Evolutionary conservation across 2,888 invertebrate species (phyloP).

Genomic region (Hydroisotoma schaefferi): DNA sequence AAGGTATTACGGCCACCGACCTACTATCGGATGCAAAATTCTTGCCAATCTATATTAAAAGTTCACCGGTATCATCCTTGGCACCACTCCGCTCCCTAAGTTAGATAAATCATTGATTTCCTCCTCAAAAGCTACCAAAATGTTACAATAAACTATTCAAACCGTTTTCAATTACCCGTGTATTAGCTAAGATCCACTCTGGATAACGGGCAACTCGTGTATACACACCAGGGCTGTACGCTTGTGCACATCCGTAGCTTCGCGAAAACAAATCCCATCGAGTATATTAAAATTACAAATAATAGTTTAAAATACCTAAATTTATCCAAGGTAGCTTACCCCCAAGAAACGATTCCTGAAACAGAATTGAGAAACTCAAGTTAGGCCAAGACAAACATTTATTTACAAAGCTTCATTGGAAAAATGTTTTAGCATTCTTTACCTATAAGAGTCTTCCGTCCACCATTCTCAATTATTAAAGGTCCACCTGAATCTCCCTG

Average conservation of each 20-base stretch:
- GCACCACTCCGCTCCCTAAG: slow-evolving; percentile 35
- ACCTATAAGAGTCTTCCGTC: slow-evolving; percentile 39
- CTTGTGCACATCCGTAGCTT: slow-evolving; percentile 35
- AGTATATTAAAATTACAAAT: neutral
- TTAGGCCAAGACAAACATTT: neutral
- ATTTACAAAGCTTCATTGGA: neutral
- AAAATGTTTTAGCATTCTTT: neutral
- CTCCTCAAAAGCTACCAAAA: neutral
- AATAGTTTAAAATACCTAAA: neutral
- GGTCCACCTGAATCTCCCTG: slow-evolving; percentile 35
- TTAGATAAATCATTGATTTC: neutral
- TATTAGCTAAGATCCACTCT: slow-evolving; percentile 30
- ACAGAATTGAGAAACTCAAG: neutral
- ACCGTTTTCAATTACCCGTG: slow-evolving; percentile 14
- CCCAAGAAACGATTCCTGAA: slow-evolving; percentile 30
- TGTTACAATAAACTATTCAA: neutral
- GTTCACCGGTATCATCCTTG: too few species aligned
- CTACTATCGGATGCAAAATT: too few species aligned
- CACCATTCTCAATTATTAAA: slow-evolving; percentile 44
- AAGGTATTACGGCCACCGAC: too few species aligned
- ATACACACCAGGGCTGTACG: slow-evolving; percentile 35
- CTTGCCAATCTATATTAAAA: too few species aligned
- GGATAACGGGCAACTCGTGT: slow-evolving; percentile 32
- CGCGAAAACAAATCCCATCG: neutral
- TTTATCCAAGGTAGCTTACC: slow-evolving; percentile 16